phyloP scores from a whole-genome alignment of 2,113 vertebrate genomes.

The Patagioenas fasciata region DNA sequence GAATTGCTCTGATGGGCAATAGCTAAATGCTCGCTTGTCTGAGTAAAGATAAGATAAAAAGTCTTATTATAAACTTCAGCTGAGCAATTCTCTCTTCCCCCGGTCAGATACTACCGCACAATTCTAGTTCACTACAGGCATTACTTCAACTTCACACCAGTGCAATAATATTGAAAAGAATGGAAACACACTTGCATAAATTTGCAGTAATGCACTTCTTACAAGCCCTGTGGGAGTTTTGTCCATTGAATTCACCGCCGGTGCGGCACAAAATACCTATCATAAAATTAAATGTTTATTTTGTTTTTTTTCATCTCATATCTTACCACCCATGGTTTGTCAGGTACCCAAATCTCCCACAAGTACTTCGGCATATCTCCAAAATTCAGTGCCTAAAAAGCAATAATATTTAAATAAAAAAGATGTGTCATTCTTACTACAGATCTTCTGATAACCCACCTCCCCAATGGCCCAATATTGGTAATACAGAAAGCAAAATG shows the following conservation, averaged over 20 bases:
- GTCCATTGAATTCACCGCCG: background rate
- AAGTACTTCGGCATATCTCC: slow-evolving; percentile 65
- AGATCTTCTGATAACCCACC: slow-evolving; percentile 17
- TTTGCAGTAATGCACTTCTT: background rate
- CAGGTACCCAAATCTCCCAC: slow-evolving; percentile 59
- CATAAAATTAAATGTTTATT: background rate
- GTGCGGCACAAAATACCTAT: background rate
- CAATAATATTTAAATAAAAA: slow-evolving; percentile 70
- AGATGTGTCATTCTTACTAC: slow-evolving; percentile 24
- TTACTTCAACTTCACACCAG: background rate
- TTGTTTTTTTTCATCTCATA: slow-evolving; percentile 48
- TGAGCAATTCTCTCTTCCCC: background rate
- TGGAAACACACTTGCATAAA: background rate
- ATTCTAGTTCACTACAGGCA: background rate
- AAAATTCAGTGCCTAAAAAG: slow-evolving; percentile 66
- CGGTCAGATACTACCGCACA: background rate
- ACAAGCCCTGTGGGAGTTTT: background rate
- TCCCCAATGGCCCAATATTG: background rate
- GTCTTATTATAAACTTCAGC: background rate
- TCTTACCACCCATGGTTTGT: slow-evolving; percentile 55
- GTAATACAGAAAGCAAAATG: background rate
- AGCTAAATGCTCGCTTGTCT: background rate
- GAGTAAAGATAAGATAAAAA: background rate
- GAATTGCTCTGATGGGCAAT: background rate
- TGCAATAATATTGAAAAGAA: background rate